A percentile compares a stretch with the other conserved stretches of the same genome.
Evolutionary conservation across 2,113 vertebrate species (phyloP).

Genomic region (Engraulis encrasicolus): DNA sequence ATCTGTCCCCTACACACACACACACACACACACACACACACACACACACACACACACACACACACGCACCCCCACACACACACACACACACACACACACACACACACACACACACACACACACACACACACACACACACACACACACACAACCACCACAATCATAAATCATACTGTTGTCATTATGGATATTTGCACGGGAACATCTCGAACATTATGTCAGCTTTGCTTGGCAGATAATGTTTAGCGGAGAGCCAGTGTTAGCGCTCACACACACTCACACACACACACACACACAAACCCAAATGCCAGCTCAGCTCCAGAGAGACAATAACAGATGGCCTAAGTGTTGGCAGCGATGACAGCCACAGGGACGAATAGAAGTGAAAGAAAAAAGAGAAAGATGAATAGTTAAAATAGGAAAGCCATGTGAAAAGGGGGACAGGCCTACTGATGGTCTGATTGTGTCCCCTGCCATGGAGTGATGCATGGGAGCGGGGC

Average conservation of each 20-base stretch:
- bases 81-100: too few species aligned
- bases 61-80: too few species aligned
- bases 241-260: not conserved
- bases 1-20: not conserved
- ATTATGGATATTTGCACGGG: not conserved
- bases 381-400: not conserved
- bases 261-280: too few species aligned
- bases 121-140: too few species aligned
- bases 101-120: too few species aligned
- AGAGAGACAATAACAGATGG: not conserved
- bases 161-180: conserved; percentile 32
- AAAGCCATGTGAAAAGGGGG: not conserved
- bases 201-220: not conserved
- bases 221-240: not conserved
- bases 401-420: not conserved
- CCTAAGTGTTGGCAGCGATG: not conserved
- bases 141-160: not conserved
- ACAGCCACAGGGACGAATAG: not conserved
- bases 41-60: too few species aligned
- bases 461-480: not conserved
- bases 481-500: not conserved
- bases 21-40: too few species aligned
- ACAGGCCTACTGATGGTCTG: not conserved
- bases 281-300: too few species aligned
- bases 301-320: not conserved